Evolutionary conservation across 1,140 invertebrate species (phyloP), one percentile per base, ranked within the genome.

Genomic region (Diplogasteroides magnus): DNA sequence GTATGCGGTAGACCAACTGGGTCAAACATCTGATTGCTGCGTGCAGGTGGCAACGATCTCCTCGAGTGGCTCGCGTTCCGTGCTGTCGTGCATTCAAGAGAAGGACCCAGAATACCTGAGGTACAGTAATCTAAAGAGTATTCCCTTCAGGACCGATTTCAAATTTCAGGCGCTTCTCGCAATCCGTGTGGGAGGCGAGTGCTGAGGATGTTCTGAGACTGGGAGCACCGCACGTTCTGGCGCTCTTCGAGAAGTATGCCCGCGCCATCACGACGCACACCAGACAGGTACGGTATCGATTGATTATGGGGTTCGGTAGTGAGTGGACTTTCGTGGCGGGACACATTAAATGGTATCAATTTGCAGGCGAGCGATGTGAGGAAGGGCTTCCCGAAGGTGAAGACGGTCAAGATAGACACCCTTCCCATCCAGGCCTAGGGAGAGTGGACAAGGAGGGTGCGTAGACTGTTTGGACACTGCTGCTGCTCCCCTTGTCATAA

Each of bases 31-130:
- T 48, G 6, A 19, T 19, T 19, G 6, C 37, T 48, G 6, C 6
- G 6, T 48, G 37, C 37, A 48, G 37, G 64, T n/a, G 64, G 92
- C 6, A 90, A 91, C 73, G 88, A 86, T 19, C 91, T 89, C 27
- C 91, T 90, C 74, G 91, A 86, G 85, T 94, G 91, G 83, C 94
- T 94, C 31, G 31, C 19, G 64, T 32, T 25, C 32, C 27, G 37
- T 66, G 64, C 29, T 66, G 64, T 26, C 64, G 13, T 2, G 29
- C 31, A 37, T 48, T 26, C 19, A 66, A 26, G 15, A 19, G 64
- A 25, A 61, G 37, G 19, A 48, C 37, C 37, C 37, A 19, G 37
- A 48, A 48, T 48, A 48, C 19, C 37, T 48, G 37, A 48, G 37
- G 37, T 48, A 48, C 6, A 19, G 37, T 19, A 48, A 48, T 6